Evolutionary conservation across 2,888 invertebrate species (phyloP).

Genomic region (Chloroclysta siterata): DNA sequence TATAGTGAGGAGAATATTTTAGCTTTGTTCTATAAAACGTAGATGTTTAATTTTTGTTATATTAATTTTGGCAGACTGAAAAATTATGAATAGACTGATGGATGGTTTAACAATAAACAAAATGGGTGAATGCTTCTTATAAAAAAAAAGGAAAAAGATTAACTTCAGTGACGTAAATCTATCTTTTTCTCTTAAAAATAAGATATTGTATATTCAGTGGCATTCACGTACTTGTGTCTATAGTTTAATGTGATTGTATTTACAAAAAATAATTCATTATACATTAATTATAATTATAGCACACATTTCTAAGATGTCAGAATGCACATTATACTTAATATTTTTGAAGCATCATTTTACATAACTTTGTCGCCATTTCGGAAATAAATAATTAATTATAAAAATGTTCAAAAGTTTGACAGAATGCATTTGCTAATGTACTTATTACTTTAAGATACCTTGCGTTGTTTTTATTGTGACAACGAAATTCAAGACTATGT

Average conservation of each 20-base stretch:
- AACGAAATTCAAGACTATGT: constrained; percentile 27
- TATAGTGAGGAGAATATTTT: constrained; percentile 10
- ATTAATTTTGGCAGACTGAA: constrained; percentile 43
- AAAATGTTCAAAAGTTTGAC: constrained; percentile 6
- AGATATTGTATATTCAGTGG: constrained; percentile 15
- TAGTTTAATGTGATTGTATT: constrained; percentile 16
- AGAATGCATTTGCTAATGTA: constrained; percentile 37
- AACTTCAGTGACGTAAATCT: constrained; percentile 6
- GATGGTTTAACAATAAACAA: constrained; percentile 25
- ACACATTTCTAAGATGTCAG: constrained; percentile 3
- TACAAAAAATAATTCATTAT: constrained; percentile 11
- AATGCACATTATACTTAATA: constrained; percentile 13
- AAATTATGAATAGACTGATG: constrained; percentile 42
- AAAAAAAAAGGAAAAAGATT: constrained; percentile 12
- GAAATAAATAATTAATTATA: neutral
- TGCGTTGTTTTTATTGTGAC: constrained; percentile 21
- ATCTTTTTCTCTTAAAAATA: constrained; percentile 6
- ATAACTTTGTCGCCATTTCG: neutral
- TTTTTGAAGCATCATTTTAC: neutral
- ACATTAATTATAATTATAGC: constrained; percentile 1
- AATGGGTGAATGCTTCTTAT: constrained; percentile 31
- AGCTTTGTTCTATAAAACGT: constrained; percentile 21
- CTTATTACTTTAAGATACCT: constrained; percentile 32
- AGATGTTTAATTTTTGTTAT: constrained; percentile 31
- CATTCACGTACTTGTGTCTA: constrained; percentile 26